Evolutionary conservation across 2,113 vertebrate species (phyloP).

Genomic region (Xenopus borealis): DNA sequence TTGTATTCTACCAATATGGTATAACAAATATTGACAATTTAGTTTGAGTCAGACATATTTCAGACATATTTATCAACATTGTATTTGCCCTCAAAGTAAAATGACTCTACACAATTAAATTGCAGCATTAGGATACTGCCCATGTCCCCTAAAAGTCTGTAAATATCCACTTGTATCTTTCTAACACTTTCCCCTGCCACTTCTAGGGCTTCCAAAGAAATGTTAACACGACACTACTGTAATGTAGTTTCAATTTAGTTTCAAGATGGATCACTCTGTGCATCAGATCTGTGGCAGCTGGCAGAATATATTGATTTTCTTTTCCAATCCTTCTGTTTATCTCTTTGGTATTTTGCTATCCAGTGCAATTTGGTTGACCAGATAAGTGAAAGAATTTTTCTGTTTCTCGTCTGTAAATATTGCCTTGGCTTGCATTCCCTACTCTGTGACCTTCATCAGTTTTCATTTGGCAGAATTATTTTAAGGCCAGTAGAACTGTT

Average conservation of each 20-base stretch:
- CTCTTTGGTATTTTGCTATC: conserved; percentile 43
- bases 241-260: conserved; percentile 45
- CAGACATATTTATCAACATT: no score
- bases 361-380: conserved; percentile 44
- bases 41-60: no score
- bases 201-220: conserved; percentile 26
- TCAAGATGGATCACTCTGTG: conserved; percentile 42
- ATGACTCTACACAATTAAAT: background rate
- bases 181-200: conserved; percentile 16
- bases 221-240: conserved; percentile 41
- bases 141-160: background rate
- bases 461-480: conserved; percentile 36
- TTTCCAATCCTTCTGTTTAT: conserved; percentile 39
- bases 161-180: conserved; percentile 12
- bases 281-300: conserved; percentile 42
- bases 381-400: conserved; percentile 38
- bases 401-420: conserved; percentile 41
- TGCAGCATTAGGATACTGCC: background rate
- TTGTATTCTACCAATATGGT: no score
- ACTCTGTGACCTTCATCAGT: conserved; percentile 39
- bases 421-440: conserved; percentile 29
- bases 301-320: conserved; percentile 44
- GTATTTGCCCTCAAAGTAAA: background rate
- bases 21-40: no score
- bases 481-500: conserved; percentile 6